Conservation (phyloP, 2,113 vertebrate species). For the Apteryx owenii region DNA sequence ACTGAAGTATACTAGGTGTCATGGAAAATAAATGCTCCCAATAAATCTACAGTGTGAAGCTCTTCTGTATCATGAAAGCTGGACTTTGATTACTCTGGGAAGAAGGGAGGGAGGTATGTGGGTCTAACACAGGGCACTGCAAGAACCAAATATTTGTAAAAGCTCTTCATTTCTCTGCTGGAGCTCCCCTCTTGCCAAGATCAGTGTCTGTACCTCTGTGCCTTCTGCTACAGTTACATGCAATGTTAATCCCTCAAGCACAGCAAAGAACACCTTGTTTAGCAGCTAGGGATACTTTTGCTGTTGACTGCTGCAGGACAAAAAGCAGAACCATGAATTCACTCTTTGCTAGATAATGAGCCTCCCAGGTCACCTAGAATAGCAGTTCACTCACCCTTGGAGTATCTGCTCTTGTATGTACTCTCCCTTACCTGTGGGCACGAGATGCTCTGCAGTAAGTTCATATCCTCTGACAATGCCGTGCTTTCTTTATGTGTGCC, state of each 20-base stretch:
- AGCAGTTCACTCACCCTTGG: background rate
- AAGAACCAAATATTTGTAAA: background rate
- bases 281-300: background rate
- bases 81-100: background rate
- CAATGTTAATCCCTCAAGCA: background rate
- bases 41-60: background rate
- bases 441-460: background rate
- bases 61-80: background rate
- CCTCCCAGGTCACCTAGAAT: background rate
- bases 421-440: background rate
- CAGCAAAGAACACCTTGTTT: background rate
- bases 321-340: background rate
- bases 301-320: background rate
- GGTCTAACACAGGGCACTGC: background rate
- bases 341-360: background rate
- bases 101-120: background rate
- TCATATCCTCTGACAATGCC: background rate
- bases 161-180: background rate
- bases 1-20: background rate
- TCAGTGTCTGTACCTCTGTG: background rate
- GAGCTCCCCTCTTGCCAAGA: background rate
- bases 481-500: background rate
- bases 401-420: accelerated
- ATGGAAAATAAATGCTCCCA: slow-evolving; percentile 6
- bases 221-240: background rate